A percentile compares a stretch with the other conserved stretches of the same genome.
Evolutionary conservation across 2,888 invertebrate species (phyloP).

Genomic region (Xestia ashworthii): DNA sequence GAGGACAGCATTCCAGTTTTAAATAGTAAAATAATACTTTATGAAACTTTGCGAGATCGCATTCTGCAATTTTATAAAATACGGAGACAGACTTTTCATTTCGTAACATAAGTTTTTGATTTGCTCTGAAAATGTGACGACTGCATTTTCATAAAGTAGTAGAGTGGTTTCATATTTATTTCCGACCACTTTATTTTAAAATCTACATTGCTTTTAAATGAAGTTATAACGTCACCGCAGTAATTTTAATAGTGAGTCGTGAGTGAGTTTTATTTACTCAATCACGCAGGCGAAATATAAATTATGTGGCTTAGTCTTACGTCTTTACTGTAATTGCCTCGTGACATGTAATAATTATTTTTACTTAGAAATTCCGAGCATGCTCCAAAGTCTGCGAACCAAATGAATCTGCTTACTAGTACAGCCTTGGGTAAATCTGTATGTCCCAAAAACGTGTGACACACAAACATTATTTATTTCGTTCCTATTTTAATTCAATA

Average conservation of each 20-base stretch:
- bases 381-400: conserved; percentile 1
- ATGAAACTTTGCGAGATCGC: conserved; percentile 3
- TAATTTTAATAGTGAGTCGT: conserved; percentile 25
- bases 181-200: conserved; percentile 18
- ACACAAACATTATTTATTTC: conserved; percentile 12
- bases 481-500: conserved; percentile 57
- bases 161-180: conserved; percentile 22
- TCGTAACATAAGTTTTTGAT: conserved; percentile 24
- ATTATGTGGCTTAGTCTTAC: conserved; percentile 19
- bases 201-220: conserved; percentile 34
- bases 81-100: conserved; percentile 16
- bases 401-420: conserved; percentile 30
- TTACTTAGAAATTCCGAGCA: conserved; percentile 35
- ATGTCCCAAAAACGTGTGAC: conserved; percentile 18
- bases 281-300: conserved; percentile 34
- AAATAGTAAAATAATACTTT: conserved; percentile 21
- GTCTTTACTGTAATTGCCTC: conserved; percentile 26
- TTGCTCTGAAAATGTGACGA: conserved; percentile 41
- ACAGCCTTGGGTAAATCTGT: background rate
- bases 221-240: conserved; percentile 27
- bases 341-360: conserved; percentile 30
- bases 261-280: conserved; percentile 21
- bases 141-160: conserved; percentile 21
- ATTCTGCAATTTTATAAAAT: conserved; percentile 19
- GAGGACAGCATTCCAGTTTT: background rate